phyloP scores from a whole-genome alignment of 2,113 vertebrate species.

The Seriola quinqueradiata region DNA sequence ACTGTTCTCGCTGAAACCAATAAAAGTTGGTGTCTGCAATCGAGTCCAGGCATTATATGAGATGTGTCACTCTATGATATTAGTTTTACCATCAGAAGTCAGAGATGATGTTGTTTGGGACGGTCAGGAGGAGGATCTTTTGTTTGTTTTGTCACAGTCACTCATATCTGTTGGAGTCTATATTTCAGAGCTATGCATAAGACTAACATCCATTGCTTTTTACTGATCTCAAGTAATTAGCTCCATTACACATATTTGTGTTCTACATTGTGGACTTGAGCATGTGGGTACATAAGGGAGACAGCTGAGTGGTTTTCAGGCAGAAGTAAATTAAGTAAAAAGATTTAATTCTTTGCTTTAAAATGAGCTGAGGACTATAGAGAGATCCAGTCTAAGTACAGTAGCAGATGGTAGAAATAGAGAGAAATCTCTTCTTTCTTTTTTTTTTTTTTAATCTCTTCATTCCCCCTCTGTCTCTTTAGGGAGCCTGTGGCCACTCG shows the following conservation, averaged over 20 bases:
- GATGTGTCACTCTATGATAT: conserved; percentile 68
- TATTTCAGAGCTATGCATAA: background rate
- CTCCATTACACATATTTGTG: conserved; percentile 18
- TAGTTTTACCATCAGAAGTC: conserved; percentile 66
- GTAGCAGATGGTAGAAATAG: conserved; percentile 42
- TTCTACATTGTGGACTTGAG: conserved; percentile 26
- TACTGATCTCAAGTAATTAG: conserved; percentile 7
- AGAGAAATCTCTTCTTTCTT: conserved; percentile 32
- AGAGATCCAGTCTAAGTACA: conserved; percentile 46
- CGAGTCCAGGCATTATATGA: conserved; percentile 56
- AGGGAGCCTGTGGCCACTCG: conserved; percentile 68
- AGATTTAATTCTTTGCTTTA: conserved; percentile 69
- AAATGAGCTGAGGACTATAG: conserved; percentile 55
- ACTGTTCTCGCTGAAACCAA: conserved; percentile 74
- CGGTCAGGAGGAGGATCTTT: conserved; percentile 27
- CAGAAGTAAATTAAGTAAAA: conserved; percentile 55
- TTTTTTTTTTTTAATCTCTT: conserved; percentile 48
- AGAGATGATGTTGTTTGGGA: conserved; percentile 34
- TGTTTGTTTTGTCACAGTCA: conserved; percentile 23
- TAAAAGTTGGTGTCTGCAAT: conserved; percentile 63
- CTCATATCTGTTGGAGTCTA: background rate
- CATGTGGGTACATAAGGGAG: conserved; percentile 3
- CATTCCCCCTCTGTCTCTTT: conserved; percentile 56
- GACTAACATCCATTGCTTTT: conserved; percentile 7
- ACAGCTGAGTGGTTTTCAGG: conserved; percentile 46